A percentile compares a stretch with the other conserved stretches of the same genome.
These are phyloP conservation scores for Periplaneta americana DNA, from an alignment of 1,140 invertebrate species.

Conservation along the genomic window DNA sequence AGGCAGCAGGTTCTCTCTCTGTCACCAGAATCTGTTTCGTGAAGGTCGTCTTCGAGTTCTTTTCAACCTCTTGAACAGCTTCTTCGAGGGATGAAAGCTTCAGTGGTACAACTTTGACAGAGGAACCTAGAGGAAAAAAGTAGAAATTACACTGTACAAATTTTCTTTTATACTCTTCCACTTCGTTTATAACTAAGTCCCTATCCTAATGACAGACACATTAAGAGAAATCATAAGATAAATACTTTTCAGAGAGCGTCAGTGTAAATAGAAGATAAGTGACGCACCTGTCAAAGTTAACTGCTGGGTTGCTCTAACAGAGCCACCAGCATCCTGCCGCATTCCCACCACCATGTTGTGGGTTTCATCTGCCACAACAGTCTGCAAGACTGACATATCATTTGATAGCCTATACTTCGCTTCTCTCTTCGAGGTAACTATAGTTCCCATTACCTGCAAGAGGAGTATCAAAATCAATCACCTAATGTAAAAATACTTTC, in stretches of 20 bases:
- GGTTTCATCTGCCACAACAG: constrained; percentile 42
- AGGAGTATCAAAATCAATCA: not conserved
- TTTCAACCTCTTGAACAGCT: constrained; percentile 30
- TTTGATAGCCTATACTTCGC: constrained; percentile 36
- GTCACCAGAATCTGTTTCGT: constrained; percentile 18
- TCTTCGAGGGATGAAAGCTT: constrained; percentile 32
- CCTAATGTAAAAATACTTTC: not conserved
- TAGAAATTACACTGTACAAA: not conserved
- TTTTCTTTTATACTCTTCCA: not conserved
- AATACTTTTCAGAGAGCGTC: too few species aligned
- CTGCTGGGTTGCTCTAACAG: constrained; percentile 39
- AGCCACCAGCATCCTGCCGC: constrained; percentile 47
- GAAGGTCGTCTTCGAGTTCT: constrained; percentile 23
- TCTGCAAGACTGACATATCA: constrained; percentile 29
- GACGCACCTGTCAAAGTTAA: constrained; percentile 36
- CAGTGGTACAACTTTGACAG: constrained; percentile 24
- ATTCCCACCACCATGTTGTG: constrained; percentile 45
- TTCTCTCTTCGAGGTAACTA: constrained; percentile 35
- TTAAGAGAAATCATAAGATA: too few species aligned
- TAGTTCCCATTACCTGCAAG: constrained; percentile 22
- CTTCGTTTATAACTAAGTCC: not conserved
- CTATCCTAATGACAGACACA: too few species aligned
- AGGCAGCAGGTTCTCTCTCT: constrained; percentile 6
- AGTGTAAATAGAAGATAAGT: not conserved
- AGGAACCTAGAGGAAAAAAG: constrained; percentile 20